Conservation (phyloP, 1,140 invertebrate genomes). For the Drosophila orosa region DNA sequence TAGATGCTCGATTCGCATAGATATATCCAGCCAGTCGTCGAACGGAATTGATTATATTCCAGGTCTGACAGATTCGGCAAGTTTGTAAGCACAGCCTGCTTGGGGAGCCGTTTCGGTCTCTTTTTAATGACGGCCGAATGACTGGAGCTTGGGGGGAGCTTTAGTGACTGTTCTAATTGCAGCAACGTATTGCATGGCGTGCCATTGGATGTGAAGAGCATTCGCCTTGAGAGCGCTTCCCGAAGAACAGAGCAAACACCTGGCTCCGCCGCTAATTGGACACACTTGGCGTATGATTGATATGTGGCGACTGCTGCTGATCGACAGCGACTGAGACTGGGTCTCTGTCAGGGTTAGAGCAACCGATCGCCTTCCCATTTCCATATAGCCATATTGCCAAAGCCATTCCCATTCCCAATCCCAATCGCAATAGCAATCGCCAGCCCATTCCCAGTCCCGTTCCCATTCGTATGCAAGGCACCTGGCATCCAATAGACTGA, state of each 20-base stretch:
- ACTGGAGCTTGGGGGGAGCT: slow-evolving; percentile 13
- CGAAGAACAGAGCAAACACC: slow-evolving; percentile 42
- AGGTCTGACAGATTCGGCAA: slow-evolving; percentile 3
- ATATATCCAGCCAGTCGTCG: slow-evolving; percentile 22
- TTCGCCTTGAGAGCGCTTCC: slow-evolving; percentile 25
- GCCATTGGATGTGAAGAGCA: slow-evolving; percentile 38
- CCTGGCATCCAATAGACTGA: slow-evolving; percentile 57
- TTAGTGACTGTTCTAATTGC: slow-evolving; percentile 26
- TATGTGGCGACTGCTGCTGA: slow-evolving; percentile 38
- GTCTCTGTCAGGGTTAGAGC: slow-evolving; percentile 50
- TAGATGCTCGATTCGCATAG: slow-evolving; percentile 20
- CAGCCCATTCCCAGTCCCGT: slow-evolving; percentile 20
- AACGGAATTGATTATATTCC: not conserved
- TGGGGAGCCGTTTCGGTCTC: not conserved
- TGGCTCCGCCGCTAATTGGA: slow-evolving; percentile 43
- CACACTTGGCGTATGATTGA: slow-evolving; percentile 55
- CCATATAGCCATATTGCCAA: slow-evolving; percentile 20
- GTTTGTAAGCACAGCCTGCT: slow-evolving; percentile 39
- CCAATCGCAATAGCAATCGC: slow-evolving; percentile 5
- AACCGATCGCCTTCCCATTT: slow-evolving; percentile 41
- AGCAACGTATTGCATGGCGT: slow-evolving; percentile 40
- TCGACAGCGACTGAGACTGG: slow-evolving; percentile 45
- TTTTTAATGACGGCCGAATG: slow-evolving; percentile 30
- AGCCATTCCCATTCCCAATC: slow-evolving; percentile 15
- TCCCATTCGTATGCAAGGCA: slow-evolving; percentile 65